Percentiles rank a stretch among this genome's conserved stretches.
Conservation (phyloP, 1,140 invertebrate genomes). For the Coelopa frigida region DNA sequence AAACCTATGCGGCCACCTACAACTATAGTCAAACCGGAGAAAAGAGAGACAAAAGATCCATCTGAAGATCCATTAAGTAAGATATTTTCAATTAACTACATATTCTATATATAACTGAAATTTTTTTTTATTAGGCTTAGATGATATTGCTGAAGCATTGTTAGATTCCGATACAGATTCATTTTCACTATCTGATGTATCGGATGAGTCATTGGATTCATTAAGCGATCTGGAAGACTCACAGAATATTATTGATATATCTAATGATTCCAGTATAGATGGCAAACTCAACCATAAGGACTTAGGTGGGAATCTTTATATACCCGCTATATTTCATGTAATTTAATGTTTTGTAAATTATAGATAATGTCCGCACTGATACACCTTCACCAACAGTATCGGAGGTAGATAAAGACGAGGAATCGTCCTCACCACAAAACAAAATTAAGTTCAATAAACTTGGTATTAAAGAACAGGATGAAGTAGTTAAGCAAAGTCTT, state of each 20-base stretch:
- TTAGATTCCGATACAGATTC: constrained; percentile 6
- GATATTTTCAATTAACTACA: background rate
- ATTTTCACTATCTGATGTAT: constrained; percentile 10
- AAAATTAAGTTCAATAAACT: too few relatives aligned
- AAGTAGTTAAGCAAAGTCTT: too few relatives aligned
- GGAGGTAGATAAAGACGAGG: too few relatives aligned
- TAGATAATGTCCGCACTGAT: constrained; percentile 2
- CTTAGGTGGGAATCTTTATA: too few relatives aligned
- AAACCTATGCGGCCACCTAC: constrained; percentile 4
- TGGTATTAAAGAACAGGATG: too few relatives aligned
- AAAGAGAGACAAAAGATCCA: constrained; percentile 12
- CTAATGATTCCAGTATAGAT: constrained; percentile 11
- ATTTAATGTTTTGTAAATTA: constrained; percentile 4
- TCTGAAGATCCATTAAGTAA: constrained; percentile 14
- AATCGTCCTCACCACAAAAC: too few relatives aligned
- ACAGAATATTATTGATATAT: constrained; percentile 8
- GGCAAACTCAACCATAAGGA: too few relatives aligned
- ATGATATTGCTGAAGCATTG: constrained; percentile 7
- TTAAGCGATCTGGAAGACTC: constrained; percentile 10
- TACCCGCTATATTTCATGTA: too few relatives aligned
- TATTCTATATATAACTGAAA: background rate
- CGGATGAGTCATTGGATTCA: constrained; percentile 9
- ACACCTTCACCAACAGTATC: constrained; percentile 6
- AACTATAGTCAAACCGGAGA: constrained; percentile 14
- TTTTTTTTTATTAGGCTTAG: constrained; percentile 7